Base-by-base conservation (phyloP, 2,113 vertebrate species). In the Mohoua ochrocephala region DNA sequence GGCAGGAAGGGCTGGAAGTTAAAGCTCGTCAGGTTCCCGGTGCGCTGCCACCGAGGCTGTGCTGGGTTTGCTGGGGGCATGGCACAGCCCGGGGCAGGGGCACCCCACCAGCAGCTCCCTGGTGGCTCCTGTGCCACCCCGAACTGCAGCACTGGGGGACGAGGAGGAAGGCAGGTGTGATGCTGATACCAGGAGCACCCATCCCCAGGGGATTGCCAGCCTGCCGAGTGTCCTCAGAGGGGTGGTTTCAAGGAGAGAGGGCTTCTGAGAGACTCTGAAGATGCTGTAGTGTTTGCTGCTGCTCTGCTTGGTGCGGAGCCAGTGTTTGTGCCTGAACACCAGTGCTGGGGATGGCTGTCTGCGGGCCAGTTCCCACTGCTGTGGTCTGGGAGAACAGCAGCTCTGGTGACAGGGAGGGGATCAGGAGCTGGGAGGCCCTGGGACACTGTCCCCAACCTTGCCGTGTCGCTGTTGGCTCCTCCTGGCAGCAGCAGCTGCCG, bases 61-160 rank as follows among this genome's bases (percentile, higher is more conserved):
- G 67, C 54, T 47, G 91, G 53, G 10, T 8, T 20, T 35, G 21
- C 28, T 42, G n/a, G 35, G 28, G 18, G 8, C 2, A 2, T 6
- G 49, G 5, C 28, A 1, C 21, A 47, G 61, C 16, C 42, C 1
- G 11, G 23, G 57, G 61, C 18, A 23, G 33, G 76, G 35, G 3
- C 23, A 17, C 15, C 31, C 54, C 57, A 11, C 28, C 54, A 23
- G 56, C 30, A 81, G 57, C 75, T 87, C 57, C 35, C 30, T 10
- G 20, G 2, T 4, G 49, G 10, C 22, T 57, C 12, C 52, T 15
- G 53, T 15, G 47, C 42, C 64, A 11, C 16, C 33, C 31, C 4
- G 2, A 56, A 1, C 3, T 10, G 35, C n/a, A 7, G 33, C 20
- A 0, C 54, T 3, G 37, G 23, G 23, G n/a, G 7, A 7, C 0